Conservation (phyloP, 2,113 vertebrate genomes). For the Dendrocopos noguchii region DNA sequence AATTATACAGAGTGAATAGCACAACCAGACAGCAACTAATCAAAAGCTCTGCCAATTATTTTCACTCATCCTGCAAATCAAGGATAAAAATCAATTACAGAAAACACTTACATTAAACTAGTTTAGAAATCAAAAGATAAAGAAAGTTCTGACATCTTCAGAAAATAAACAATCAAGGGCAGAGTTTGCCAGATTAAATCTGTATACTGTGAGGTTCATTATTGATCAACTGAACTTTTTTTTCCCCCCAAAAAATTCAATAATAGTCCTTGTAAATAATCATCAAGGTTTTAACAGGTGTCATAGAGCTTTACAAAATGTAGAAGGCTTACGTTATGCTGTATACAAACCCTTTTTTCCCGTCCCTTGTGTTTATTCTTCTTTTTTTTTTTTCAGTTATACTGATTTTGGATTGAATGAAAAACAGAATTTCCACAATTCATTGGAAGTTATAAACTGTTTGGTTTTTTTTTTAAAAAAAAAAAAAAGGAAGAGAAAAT, state of each 20-base stretch:
- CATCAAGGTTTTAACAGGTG: neutral
- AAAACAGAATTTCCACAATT: neutral
- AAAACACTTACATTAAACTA: neutral
- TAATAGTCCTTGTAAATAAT: neutral
- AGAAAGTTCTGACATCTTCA: neutral
- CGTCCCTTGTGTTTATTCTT: neutral
- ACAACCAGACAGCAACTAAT: neutral
- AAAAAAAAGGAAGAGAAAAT: neutral
- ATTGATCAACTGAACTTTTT: neutral
- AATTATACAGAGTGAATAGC: neutral
- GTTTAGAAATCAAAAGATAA: slow-evolving; percentile 3
- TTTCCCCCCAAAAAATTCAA: neutral
- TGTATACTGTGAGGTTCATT: neutral
- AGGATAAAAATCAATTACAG: slow-evolving; percentile 8
- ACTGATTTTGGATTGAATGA: neutral
- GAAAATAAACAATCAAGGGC: neutral
- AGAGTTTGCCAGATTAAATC: neutral
- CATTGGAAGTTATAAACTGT: neutral
- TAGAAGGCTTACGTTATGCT: neutral
- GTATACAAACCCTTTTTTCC: neutral
- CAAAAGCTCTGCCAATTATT: slow-evolving; percentile 13
- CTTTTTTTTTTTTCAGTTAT: neutral
- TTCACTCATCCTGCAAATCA: slow-evolving; percentile 17
- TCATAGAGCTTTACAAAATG: neutral
- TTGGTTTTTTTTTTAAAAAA: no score